Base-by-base conservation (phyloP, 2,888 invertebrate species). In the Eupithecia insigniata region DNA sequence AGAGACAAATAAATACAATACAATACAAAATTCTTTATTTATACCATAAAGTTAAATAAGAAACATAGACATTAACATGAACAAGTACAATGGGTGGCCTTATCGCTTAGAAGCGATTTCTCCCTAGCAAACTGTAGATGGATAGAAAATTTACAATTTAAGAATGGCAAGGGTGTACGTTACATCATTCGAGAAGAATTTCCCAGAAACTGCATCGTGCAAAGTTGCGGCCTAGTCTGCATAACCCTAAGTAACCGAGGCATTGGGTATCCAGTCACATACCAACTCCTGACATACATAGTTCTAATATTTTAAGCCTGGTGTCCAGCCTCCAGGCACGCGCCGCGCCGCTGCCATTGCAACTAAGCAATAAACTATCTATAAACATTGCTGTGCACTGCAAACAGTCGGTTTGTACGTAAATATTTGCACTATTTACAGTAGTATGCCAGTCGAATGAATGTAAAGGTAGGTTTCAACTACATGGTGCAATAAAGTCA, bases 341-440 rank as follows among this genome's bases (percentile, higher is more conserved):
- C 68, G 28, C 55, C n/a, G n/a, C 34, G 22, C 51, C 43, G 46
- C 51, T 34, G 46, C 67, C 67, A n/a, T n/a, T 51, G 46, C 46
- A 51, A 22, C 18, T n/a, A 66, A 67, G 68, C 72, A 39, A 55
- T 72, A 36, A 46, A 62, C 61, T 10, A 34, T 32, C 30, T 62
- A 34, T 67, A 70, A 75, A 72, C 46, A 75, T 72, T 70, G 68
- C 51, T 66, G 26, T 61, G 70, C 70, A 73, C 39, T 51, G 73
- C 73, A 70, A 73, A 67, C 39, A 64, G 58, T 70, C 66, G 46
- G 64, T 61, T 61, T 34, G 34, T 26, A 39, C 39, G 30, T 64
- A 30, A 64, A 67, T 30, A 70, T 73, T 72, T 51, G 34, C 55
- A 14, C 16, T 16, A 30, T 67, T 71, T 7, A 51, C 22, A 51